Evolutionary conservation across 2,113 vertebrate species (phyloP), one percentile per base, ranked within the genome.

Genomic region (Macrotus californicus): DNA sequence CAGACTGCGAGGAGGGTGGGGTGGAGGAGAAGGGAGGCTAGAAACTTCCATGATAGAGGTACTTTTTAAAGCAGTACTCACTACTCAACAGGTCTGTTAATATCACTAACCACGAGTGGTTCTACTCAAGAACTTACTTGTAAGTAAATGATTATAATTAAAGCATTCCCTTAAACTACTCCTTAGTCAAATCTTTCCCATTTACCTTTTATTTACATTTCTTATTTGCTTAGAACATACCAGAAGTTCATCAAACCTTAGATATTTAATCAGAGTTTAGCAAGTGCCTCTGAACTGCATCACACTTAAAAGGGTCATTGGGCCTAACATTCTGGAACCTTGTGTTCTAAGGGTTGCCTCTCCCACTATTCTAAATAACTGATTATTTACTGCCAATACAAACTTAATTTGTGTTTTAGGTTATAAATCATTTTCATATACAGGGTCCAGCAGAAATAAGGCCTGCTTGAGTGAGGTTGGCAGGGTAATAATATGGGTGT

Each of bases 191-290:
- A 52, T 56, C 1, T 46, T 81, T 75, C n/a, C 52, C 14, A 56
- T 52, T 93, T 50, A 52, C 34, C 81, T 90, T 87, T 75, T 84
- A 92, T 75, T 96, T 90, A 67, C 39, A 72, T 36, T 70, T 21
- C 6, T 80, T 56, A 91, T 77, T 79, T 94, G 50, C 31, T 66
- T 70, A 87, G 64, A 87, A 87, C 31, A 66, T 70, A 86, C 3
- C 19, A 84, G 54, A 64, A 82, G 66, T 67, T 59, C 19, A 85
- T 43, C 66, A 89, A 91, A 50, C 21, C 13, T 52, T 86, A 77
- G 29, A 66, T 73, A 89, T 15, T 70, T 83, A 67, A 85, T 61
- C 72, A 85, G 22, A 91, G 10, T 41, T 94, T 75, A 93, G n/a
- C 16, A 87, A 88, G 73, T 46, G 72, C 7, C 72, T 73, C 54